Base-by-base conservation (phyloP, 2,797 vertebrate genomes). In the Dermochelys coriacea region DNA sequence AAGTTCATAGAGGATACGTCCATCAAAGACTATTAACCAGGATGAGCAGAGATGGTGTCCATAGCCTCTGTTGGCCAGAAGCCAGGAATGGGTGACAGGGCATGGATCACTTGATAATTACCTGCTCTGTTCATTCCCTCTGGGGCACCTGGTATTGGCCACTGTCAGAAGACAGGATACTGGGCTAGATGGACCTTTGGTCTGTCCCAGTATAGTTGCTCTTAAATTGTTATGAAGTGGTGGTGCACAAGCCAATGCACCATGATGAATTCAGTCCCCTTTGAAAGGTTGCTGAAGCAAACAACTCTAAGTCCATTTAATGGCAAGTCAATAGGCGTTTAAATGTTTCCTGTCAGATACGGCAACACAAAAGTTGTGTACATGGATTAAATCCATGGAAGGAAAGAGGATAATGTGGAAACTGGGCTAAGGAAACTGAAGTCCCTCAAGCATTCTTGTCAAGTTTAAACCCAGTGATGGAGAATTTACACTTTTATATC, bases 161-260 rank as follows among this genome's bases (percentile, higher is more conserved):
- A 50, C 21, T 25, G 52, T 23, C 8, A 19, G 52, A 54, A 54
- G 52, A 54, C 52, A 25, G 21, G 21, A 10, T 54, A 54, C 21
- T 54, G 52, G 52, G 52, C 52, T 54, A 54, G 52, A 54, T 23
- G 21, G 21, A 54, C 9, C 9, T 54, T 10, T 54, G 54, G 9
- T 54, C 54, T 54, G 54, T 10, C 54, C 54, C 54, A 54, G 54
- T 54, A 54, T 9, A 9, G 23, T 9, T 25, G 9, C 23, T 25
- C 54, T 54, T 54, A 54, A 1, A 8, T 54, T 23, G 52, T 23
- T 54, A 54, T 12, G 10, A 0, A 0, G 1, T 9, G 3, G 4
- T 78, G 16, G 19, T 61, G 41, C 61, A 83, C 64, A 64, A 55
- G 18, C 51, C 47, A 45, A 50, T 34, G 52, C 18, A 50, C 59